A percentile compares a stretch with the other conserved stretches of the same genome.
These are phyloP conservation scores for Thalpophila matura DNA, from an alignment of 2,888 invertebrate genomes.

Conservation along the genomic window DNA sequence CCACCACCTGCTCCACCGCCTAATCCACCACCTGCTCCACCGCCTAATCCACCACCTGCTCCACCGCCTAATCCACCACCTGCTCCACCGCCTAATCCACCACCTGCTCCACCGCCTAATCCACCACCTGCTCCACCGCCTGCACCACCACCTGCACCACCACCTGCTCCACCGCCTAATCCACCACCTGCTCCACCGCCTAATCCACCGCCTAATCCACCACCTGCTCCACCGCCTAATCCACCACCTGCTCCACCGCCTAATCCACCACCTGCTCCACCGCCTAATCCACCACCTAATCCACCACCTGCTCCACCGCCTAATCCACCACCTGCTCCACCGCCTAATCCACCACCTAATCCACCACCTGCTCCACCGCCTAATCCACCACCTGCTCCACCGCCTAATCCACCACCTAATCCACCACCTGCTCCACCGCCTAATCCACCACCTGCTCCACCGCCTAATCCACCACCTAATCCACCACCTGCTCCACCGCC, in stretches of 20 bases:
- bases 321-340: slow-evolving; percentile 11
- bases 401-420: background rate
- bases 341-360: background rate
- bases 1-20: slow-evolving; percentile 9
- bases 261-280: slow-evolving; percentile 15
- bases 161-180: background rate
- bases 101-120: background rate
- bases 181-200: slow-evolving; percentile 6
- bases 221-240: background rate
- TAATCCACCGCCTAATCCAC: background rate
- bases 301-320: slow-evolving; percentile 14
- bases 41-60: background rate
- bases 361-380: slow-evolving; percentile 9
- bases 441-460: background rate
- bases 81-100: background rate
- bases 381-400: slow-evolving; percentile 12
- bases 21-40: slow-evolving; percentile 12
- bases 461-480: background rate
- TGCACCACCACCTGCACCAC: background rate
- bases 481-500: background rate
- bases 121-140: background rate
- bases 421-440: background rate
- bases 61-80: background rate
- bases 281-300: background rate
- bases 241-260: slow-evolving; percentile 14